Evolutionary conservation across 2,888 invertebrate species (phyloP).

Genomic region (Malthinus flaveolus): DNA sequence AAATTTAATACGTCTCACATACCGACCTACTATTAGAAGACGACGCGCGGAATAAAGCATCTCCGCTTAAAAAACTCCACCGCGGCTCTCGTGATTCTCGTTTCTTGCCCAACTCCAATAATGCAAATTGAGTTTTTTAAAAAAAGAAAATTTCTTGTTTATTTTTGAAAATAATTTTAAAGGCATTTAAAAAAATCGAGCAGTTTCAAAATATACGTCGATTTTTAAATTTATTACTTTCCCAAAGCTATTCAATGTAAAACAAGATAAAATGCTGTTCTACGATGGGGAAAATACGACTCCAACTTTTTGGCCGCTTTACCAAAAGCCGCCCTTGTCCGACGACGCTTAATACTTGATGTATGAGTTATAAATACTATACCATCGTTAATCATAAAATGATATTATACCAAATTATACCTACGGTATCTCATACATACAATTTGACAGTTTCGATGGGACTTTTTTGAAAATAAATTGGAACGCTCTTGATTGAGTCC

Average conservation of each 20-base stretch:
- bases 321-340: constrained; percentile 32
- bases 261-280: constrained; percentile 50
- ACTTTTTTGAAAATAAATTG: no score
- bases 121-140: constrained; percentile 15
- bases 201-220: constrained; percentile 30
- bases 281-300: constrained; percentile 39
- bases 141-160: constrained; percentile 20
- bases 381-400: constrained; percentile 34
- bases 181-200: constrained; percentile 28
- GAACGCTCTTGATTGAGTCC: no score
- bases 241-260: constrained; percentile 50
- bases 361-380: constrained; percentile 32
- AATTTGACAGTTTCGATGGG: no score
- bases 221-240: constrained; percentile 45
- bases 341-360: constrained; percentile 32
- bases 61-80: no score
- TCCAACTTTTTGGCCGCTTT: constrained; percentile 39
- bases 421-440: no score
- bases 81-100: no score
- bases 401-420: constrained; percentile 12
- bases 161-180: constrained; percentile 21
- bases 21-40: background rate
- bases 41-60: no score
- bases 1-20: constrained; percentile 13
- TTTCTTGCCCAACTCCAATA: constrained; percentile 7